Conservation (phyloP, 2,113 vertebrate species). For the Ciconia stormi region DNA sequence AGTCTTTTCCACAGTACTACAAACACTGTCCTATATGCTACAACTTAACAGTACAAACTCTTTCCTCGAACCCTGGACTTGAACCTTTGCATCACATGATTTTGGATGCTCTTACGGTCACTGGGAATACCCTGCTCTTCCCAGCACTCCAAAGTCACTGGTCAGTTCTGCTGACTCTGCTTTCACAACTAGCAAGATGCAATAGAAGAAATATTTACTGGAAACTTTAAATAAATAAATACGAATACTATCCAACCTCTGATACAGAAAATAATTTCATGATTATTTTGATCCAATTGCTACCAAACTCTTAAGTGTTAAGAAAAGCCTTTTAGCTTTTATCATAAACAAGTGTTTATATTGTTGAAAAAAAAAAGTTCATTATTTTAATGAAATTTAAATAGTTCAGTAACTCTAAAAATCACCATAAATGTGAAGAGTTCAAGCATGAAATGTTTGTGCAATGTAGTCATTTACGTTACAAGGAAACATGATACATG, state of each 20-base stretch:
- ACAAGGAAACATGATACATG: not conserved
- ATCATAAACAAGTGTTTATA: not conserved
- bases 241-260: accelerated
- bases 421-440: not conserved
- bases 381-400: not conserved
- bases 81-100: not conserved
- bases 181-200: not conserved
- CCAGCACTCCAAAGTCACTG: not conserved
- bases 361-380: not conserved
- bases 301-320: not conserved
- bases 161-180: not conserved
- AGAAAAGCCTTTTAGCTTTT: not conserved
- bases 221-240: not conserved
- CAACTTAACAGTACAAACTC: not conserved
- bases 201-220: not conserved
- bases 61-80: not conserved
- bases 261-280: not conserved
- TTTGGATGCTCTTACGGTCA: not conserved
- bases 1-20: not conserved
- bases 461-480: not conserved
- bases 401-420: not conserved
- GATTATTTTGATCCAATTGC: not conserved
- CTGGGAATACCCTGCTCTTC: not conserved
- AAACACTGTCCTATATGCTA: accelerated
- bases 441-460: not conserved